phyloP scores from a whole-genome alignment of 2,888 invertebrate genomes.

The Leptinotarsa peninsularis region DNA sequence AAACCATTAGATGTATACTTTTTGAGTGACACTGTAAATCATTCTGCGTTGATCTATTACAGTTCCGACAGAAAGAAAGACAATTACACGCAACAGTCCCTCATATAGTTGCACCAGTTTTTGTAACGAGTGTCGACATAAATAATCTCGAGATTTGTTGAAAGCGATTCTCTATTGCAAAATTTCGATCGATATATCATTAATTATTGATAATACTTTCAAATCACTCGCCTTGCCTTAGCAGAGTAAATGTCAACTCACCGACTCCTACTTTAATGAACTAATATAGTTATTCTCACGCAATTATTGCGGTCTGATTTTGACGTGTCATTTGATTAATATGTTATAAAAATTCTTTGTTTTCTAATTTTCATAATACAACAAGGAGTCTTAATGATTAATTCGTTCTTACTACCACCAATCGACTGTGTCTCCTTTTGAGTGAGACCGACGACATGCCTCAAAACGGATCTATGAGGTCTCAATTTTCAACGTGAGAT shows the following conservation, averaged over 20 bases:
- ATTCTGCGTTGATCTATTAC: background rate
- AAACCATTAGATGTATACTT: too few relatives aligned
- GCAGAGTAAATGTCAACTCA: slow-evolving; percentile 28
- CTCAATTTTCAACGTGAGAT: too few relatives aligned
- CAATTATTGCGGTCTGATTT: slow-evolving; percentile 20
- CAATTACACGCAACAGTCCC: slow-evolving; percentile 26
- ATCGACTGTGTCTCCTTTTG: too few relatives aligned
- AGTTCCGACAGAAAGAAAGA: background rate
- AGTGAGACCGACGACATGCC: too few relatives aligned
- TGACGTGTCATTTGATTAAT: slow-evolving; percentile 13
- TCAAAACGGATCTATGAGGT: too few relatives aligned
- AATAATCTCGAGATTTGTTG: slow-evolving; percentile 25
- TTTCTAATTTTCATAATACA: background rate
- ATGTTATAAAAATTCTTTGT: background rate
- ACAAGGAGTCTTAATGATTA: too few relatives aligned
- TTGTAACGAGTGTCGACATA: slow-evolving; percentile 19
- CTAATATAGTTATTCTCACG: slow-evolving; percentile 28
- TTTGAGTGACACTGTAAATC: background rate
- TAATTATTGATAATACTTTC: slow-evolving; percentile 31
- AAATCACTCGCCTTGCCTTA: slow-evolving; percentile 27
- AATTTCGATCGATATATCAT: slow-evolving; percentile 30
- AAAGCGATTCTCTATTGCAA: slow-evolving; percentile 30
- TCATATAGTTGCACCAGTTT: slow-evolving; percentile 25
- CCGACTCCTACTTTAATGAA: background rate
- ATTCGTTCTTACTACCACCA: too few relatives aligned